phyloP scores from a whole-genome alignment of 2,888 invertebrate genomes.

The Julus scandinavius region DNA sequence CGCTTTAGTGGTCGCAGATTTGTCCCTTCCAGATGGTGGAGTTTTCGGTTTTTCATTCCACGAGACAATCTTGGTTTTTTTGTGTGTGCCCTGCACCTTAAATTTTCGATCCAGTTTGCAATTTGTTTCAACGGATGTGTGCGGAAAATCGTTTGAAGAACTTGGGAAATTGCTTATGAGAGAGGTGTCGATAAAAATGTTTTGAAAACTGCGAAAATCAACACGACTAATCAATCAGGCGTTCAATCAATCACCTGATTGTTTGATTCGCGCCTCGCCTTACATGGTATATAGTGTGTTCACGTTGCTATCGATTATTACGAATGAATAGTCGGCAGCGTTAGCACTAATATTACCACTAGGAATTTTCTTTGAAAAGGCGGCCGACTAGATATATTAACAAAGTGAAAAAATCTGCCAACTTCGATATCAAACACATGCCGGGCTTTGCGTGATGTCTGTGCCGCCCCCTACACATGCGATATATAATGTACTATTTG shows the following conservation, averaged over 20 bases:
- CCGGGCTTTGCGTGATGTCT: neutral
- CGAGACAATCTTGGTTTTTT: neutral
- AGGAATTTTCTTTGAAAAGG: neutral
- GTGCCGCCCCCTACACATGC: neutral
- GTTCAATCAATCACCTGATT: neutral
- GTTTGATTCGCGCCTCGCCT: neutral
- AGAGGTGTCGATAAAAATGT: neutral
- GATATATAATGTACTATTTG: neutral
- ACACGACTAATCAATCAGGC: slow-evolving; percentile 29
- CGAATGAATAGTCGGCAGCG: neutral
- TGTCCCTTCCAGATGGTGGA: no score
- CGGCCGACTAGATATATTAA: neutral
- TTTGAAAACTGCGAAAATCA: neutral
- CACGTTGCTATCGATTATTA: neutral
- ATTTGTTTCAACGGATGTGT: neutral
- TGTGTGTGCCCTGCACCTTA: neutral
- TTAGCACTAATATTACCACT: neutral
- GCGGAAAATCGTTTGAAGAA: neutral
- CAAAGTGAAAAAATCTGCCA: slow-evolving; percentile 1
- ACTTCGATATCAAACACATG: neutral
- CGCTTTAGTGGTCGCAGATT: no score
- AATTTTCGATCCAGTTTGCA: no score
- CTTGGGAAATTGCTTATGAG: neutral
- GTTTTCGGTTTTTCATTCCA: neutral
- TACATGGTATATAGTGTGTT: neutral